These are phyloP conservation scores for Portevinia maculata DNA, from an alignment of 2,888 invertebrate species.

Conservation along the genomic window DNA sequence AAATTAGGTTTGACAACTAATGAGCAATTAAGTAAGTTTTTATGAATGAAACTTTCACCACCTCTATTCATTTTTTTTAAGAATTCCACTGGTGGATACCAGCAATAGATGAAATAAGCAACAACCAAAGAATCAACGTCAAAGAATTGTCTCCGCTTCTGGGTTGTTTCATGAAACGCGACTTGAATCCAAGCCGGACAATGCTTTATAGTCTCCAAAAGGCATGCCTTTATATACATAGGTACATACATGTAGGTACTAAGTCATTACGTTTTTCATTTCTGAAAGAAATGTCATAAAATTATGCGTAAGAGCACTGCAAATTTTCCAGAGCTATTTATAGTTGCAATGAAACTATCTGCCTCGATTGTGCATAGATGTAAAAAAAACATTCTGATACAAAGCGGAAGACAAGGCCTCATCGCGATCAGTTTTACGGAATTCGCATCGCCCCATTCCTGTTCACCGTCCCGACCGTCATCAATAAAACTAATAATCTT, in stretches of 20 bases:
- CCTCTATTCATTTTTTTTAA: too few species aligned
- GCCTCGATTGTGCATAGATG: neutral
- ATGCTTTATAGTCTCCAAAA: conserved; percentile 19
- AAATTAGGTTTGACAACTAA: too few species aligned
- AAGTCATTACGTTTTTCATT: neutral
- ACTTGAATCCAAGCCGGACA: conserved; percentile 19
- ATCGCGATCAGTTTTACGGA: conserved; percentile 38
- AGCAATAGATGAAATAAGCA: too few species aligned
- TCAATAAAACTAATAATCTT: conserved; percentile 11
- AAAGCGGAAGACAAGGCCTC: conserved; percentile 27
- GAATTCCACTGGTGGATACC: too few species aligned
- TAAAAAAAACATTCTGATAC: conserved; percentile 6
- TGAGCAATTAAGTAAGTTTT: too few species aligned
- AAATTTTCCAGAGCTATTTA: conserved; percentile 53
- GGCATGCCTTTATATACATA: conserved; percentile 24
- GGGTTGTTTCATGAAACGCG: neutral
- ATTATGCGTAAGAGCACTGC: conserved; percentile 43
- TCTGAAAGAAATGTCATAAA: conserved; percentile 4
- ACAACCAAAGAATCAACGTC: neutral
- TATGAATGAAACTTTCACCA: too few species aligned
- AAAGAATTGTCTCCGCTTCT: neutral
- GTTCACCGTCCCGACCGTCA: conserved; percentile 22
- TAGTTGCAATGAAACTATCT: conserved; percentile 16
- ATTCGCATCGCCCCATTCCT: conserved; percentile 47
- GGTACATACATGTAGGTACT: too few species aligned